Conservation (phyloP, 2,888 invertebrate species). For the Geophilus truncorum region DNA sequence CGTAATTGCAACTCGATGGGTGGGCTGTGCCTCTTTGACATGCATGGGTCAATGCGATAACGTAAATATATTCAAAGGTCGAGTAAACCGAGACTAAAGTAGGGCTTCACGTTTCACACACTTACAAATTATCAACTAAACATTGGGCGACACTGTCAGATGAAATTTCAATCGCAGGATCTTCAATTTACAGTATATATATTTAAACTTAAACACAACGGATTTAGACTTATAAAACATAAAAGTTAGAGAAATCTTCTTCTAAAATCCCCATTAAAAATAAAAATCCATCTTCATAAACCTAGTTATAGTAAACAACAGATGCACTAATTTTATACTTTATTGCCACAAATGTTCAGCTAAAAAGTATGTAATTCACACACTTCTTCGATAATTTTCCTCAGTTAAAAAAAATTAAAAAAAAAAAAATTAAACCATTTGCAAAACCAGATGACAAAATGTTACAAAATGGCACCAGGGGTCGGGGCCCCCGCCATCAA, state of each 20-base stretch:
- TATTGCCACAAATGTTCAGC: constrained; percentile 3
- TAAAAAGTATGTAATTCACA: background rate
- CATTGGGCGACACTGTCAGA: background rate
- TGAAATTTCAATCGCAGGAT: background rate
- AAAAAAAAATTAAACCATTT: background rate
- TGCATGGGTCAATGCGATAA: background rate
- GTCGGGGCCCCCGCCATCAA: background rate
- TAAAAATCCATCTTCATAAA: background rate
- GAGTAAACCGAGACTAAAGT: background rate
- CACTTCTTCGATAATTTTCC: background rate
- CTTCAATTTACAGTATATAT: too few relatives aligned
- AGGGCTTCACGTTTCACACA: background rate
- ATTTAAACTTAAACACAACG: too few relatives aligned
- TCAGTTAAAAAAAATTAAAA: background rate
- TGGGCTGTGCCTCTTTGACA: background rate
- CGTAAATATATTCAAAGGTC: constrained; percentile 11
- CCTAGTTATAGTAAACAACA: background rate
- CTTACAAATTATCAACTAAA: background rate
- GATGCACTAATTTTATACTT: constrained; percentile 31
- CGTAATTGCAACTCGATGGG: background rate
- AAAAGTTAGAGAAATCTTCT: background rate
- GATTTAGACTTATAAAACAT: too few relatives aligned
- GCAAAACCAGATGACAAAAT: background rate
- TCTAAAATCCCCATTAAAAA: too few relatives aligned
- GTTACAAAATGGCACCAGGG: background rate